Percentiles rank a stretch among this genome's conserved stretches.
phyloP scores from a whole-genome alignment of 2,797 vertebrate species.

The Martes flavigula region DNA sequence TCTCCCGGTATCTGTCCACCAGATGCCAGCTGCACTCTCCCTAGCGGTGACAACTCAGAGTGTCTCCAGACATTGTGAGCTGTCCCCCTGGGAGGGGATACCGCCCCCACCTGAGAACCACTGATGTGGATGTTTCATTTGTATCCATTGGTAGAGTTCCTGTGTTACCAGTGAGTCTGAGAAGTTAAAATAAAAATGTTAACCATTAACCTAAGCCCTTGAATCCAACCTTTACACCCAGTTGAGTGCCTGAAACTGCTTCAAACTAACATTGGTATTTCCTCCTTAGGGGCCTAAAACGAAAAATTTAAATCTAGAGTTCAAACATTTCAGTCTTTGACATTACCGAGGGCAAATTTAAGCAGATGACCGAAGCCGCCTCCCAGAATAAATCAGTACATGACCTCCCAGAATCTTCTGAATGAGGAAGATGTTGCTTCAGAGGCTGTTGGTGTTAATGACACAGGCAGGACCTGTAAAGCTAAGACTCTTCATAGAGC shows the following conservation, averaged over 20 bases:
- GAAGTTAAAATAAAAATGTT: not conserved
- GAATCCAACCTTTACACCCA: constrained; percentile 3
- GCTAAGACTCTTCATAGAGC: not conserved
- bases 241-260: not conserved
- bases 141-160: not conserved
- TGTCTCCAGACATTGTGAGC: not conserved
- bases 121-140: not conserved
- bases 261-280: not conserved
- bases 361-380: not conserved
- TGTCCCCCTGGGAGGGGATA: not conserved
- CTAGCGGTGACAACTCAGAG: not conserved
- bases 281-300: not conserved
- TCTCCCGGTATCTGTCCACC: not conserved
- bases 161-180: not conserved
- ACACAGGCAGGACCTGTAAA: accelerated
- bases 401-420: not conserved
- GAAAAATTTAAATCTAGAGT: not conserved
- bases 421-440: not conserved
- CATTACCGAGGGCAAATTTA: not conserved
- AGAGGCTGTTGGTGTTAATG: not conserved
- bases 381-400: not conserved
- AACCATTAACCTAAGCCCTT: not conserved
- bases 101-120: not conserved
- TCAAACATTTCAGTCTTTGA: not conserved
- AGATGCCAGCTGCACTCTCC: not conserved